Base-by-base conservation (phyloP, 2,888 invertebrate genomes). In the Drosophila koepferae region DNA sequence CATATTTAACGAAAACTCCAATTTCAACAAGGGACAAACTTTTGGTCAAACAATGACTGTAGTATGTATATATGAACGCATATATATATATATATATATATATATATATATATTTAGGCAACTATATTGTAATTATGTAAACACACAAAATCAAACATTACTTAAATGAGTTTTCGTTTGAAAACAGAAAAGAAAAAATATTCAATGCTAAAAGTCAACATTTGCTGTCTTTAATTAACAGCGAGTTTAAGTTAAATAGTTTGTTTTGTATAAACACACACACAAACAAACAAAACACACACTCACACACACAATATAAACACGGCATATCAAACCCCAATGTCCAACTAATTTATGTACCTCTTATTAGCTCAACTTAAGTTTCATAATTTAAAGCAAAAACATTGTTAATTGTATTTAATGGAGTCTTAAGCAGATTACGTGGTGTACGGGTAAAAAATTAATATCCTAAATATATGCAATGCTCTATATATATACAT, bases 331-430 rank as follows among this genome's bases (percentile, higher is more conserved):
- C 88, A 85, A 67, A 85, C 18, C 65, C 86, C 82, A 74, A 85
- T 85, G 86, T 85, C 86, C 85, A 77, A 72, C 80, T 80, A 59
- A 82, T 83, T 83, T 87, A 87, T 83, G 86, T 87, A 87, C 80
- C 86, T 87, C 63, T 69, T 58, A 67, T 80, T 82, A 81, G 66
- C 81, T 80, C 67, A 83, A 86, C 65, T 80, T 68, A 82, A 78
- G 74, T 81, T 79, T 63, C 60, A 62, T 77, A 64, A 72, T 69
- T 72, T 63, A 54, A 71, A 49, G 43, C 62, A 63, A 64, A 58
- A 58, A 74, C 56, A 66, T 60, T 74, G 49, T 68, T 76, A 71
- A 69, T 67, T 73, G 72, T 82, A 86, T 82, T 51, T 80, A 71
- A 67, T 63, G 68, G 71, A 85, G 63, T 64, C 70, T 76, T 80